Evolutionary conservation across 2,888 invertebrate genomes (phyloP), one percentile per base, ranked within the genome.

Genomic region (Lepas anatifera): DNA sequence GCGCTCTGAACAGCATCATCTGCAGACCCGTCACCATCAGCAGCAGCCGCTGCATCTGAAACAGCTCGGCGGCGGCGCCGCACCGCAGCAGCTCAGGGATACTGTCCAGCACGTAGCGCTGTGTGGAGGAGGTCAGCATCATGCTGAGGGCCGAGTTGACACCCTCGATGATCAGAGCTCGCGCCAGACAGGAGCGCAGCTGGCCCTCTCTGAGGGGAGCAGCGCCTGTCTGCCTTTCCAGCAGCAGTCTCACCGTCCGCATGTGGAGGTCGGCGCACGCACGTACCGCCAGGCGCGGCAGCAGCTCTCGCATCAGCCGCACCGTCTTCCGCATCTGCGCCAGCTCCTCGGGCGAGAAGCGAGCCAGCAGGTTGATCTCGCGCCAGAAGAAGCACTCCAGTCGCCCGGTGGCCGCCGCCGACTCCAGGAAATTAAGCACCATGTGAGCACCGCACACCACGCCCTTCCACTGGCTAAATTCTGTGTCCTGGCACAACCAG

Each of bases 161-260:
- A 16, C 70, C 71, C 39, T 73, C 75, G 32, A 73, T 22, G 32
- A 73, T 46, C 70, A 79, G 81, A 73, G 83, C 83, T 80, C 84
- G 85, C 77, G 85, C 77, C 78, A 81, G 83, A 74, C 81, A 80
- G 72, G 8, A 10, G 32, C 58, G 58, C 35, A 58, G 58, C 58
- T 58, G 32, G 22, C 35, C 18, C 35, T 58, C 58, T 0, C 32
- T 11, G 32, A 58, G 32, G 2, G 35, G 58, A 32, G 32, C 35
- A 3, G 3, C 35, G 1, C 32, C 6, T 0, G 3, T 1, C 22
- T 11, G 3, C n/a, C n/a, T n/a, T n/a, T n/a, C n/a, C 58, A 58
- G 58, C 35, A 58, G 8, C 7, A 18, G 22, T 7, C 32, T 7
- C 35, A 58, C 18, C 18, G 58, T 58, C 18, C 18, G 32, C 32